These are phyloP conservation scores for Maccullochella peelii DNA, from an alignment of 2,113 vertebrate species.

Conservation along the genomic window DNA sequence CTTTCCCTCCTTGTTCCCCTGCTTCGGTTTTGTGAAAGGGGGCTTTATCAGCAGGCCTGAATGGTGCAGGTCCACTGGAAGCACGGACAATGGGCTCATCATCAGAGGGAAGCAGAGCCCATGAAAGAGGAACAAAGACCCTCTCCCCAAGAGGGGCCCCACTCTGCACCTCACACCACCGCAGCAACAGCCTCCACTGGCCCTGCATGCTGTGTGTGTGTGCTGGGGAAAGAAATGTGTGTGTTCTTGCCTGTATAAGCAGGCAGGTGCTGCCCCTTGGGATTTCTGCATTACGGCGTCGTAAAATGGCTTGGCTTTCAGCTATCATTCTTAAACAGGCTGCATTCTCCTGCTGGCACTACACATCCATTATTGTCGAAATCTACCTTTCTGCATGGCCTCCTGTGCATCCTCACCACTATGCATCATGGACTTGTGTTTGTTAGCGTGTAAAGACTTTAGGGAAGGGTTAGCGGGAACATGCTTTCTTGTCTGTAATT, in stretches of 20 bases:
- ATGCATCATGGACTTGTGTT: slow-evolving; percentile 15
- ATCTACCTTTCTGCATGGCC: slow-evolving; percentile 39
- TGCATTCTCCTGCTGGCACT: slow-evolving; percentile 46
- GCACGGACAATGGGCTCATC: slow-evolving; percentile 79
- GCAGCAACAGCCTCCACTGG: slow-evolving; percentile 61
- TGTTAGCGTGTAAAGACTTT: slow-evolving; percentile 17
- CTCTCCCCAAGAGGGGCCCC: slow-evolving; percentile 72
- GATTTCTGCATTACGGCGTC: slow-evolving; percentile 63
- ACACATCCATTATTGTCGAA: slow-evolving; percentile 32
- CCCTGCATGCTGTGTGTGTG: slow-evolving; percentile 33
- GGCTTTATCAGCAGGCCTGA: slow-evolving; percentile 78
- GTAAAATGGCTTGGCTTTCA: slow-evolving; percentile 52
- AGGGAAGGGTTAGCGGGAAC: slow-evolving; percentile 11
- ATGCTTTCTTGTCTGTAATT: slow-evolving; percentile 14
- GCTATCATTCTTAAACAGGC: slow-evolving; percentile 53
- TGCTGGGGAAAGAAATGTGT: slow-evolving; percentile 18
- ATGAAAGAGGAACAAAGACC: slow-evolving; percentile 80
- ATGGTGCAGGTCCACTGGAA: slow-evolving; percentile 79
- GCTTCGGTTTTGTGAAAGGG: slow-evolving; percentile 74
- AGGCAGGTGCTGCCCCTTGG: slow-evolving; percentile 73
- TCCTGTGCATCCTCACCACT: slow-evolving; percentile 15
- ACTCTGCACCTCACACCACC: slow-evolving; percentile 65
- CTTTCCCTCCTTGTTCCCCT: slow-evolving; percentile 56
- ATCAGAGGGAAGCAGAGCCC: slow-evolving; percentile 80
- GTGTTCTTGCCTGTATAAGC: slow-evolving; percentile 57